Conservation (phyloP, 2,797 vertebrate species). For the Chiroxiphia lanceolata region DNA sequence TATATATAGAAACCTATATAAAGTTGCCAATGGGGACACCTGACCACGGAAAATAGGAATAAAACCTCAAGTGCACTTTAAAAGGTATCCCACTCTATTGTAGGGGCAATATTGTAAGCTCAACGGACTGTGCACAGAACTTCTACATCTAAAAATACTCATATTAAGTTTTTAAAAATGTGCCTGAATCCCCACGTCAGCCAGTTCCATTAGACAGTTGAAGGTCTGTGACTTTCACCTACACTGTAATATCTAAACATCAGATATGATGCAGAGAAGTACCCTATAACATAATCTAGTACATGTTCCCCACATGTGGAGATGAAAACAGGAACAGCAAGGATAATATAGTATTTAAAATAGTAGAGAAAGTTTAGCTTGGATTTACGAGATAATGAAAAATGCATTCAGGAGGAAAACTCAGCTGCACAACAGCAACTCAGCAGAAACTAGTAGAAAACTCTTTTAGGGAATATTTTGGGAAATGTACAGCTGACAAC, state of each 20-base stretch:
- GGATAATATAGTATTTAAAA: neutral
- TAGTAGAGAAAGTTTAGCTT: neutral
- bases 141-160: neutral
- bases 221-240: neutral
- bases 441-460: neutral
- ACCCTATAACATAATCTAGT: neutral
- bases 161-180: neutral
- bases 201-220: neutral
- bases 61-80: neutral
- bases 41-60: neutral
- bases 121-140: neutral
- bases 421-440: neutral
- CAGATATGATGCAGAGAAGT: neutral
- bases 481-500: neutral
- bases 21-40: neutral
- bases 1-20: neutral
- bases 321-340: neutral
- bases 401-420: slow-evolving; percentile 5
- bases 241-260: neutral
- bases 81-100: neutral
- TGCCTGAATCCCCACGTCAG: neutral
- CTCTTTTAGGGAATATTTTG: neutral
- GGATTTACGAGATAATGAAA: neutral
- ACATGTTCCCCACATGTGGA: neutral
- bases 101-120: neutral